Evolutionary conservation across 2,113 vertebrate genomes (phyloP).

Genomic region (Brachypodius melanocephalos): DNA sequence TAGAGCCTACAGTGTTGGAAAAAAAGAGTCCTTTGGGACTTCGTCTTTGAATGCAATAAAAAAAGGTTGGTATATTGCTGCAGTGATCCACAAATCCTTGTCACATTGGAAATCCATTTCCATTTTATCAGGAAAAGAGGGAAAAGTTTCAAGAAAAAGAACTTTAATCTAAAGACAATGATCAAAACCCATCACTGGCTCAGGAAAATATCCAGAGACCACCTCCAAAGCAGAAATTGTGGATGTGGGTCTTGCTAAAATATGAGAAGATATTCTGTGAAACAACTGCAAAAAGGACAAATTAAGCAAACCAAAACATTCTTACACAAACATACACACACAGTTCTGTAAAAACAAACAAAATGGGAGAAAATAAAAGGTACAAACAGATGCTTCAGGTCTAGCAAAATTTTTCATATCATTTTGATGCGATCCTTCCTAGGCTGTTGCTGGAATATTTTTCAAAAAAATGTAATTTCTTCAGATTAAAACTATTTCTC

Average conservation of each 20-base stretch:
- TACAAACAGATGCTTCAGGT: background rate
- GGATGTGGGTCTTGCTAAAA: background rate
- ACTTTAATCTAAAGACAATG: background rate
- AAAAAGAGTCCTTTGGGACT: background rate
- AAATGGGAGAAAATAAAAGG: background rate
- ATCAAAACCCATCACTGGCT: background rate
- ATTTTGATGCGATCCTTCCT: background rate
- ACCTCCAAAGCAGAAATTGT: background rate
- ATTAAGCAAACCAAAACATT: background rate
- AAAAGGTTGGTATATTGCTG: background rate
- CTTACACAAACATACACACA: too few relatives aligned
- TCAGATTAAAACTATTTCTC: background rate
- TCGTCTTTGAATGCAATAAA: background rate
- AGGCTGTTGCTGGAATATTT: background rate
- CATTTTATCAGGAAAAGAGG: background rate
- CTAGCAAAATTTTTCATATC: background rate
- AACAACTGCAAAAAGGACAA: background rate
- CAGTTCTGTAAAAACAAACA: background rate
- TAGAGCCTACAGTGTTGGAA: background rate
- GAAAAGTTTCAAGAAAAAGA: background rate
- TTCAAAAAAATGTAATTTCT: background rate
- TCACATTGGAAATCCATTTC: background rate
- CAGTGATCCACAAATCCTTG: background rate
- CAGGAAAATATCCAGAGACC: background rate
- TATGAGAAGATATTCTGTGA: background rate